Evolutionary conservation across 2,113 vertebrate genomes (phyloP).

Genomic region (Ictalurus punctatus): DNA sequence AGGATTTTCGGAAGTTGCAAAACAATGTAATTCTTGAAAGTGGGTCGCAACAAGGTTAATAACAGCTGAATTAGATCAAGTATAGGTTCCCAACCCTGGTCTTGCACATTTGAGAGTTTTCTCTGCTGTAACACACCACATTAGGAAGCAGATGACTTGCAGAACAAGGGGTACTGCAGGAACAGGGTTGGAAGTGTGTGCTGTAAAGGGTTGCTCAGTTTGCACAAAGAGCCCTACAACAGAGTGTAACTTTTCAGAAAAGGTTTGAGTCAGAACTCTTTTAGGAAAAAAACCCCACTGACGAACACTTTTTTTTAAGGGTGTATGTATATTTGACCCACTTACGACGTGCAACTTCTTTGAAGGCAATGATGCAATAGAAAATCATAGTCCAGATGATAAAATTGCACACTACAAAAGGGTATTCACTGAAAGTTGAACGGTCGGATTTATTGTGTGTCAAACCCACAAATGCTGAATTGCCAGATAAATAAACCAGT

Average conservation of each 20-base stretch:
- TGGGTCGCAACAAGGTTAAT: too few relatives aligned
- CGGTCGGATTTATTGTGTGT: too few relatives aligned
- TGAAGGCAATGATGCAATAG: neutral
- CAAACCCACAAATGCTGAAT: neutral
- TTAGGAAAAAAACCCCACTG: neutral
- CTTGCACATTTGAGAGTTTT: neutral
- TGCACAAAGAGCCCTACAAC: neutral
- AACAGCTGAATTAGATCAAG: neutral
- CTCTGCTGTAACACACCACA: neutral
- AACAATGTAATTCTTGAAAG: too few relatives aligned
- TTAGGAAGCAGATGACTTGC: neutral
- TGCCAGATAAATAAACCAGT: neutral
- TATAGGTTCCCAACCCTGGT: neutral
- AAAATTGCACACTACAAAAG: neutral
- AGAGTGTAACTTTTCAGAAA: neutral
- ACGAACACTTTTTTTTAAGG: neutral
- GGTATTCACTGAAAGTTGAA: neutral
- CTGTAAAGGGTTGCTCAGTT: neutral
- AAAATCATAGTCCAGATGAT: neutral
- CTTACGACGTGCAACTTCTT: neutral
- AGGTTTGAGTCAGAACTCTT: neutral
- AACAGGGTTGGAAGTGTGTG: neutral
- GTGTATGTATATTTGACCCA: neutral
- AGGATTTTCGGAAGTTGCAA: too few relatives aligned
- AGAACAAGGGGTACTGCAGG: neutral